Base-by-base conservation (phyloP, 1,140 invertebrate species). In the Pogonomyrmex californicus region DNA sequence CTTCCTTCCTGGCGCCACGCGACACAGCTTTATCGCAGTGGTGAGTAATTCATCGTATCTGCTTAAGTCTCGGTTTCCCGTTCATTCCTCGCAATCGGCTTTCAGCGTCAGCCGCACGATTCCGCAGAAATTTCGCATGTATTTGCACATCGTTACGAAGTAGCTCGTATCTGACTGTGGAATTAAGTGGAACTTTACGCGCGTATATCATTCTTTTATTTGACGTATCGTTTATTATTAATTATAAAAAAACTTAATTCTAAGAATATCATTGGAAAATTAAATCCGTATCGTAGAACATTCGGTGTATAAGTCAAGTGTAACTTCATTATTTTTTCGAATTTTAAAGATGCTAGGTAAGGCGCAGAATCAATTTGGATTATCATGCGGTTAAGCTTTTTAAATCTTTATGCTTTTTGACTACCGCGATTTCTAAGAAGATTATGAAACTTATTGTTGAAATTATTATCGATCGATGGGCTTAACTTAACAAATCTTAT, bases 1-100 rank as follows among this genome's bases (percentile, higher is more conserved):
- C 41, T 82, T 83, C 49, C 63, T 81, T 68, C 41, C 79, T 47
- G 68, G 41, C 66, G 54, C 66, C 30, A 71, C 10, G 77, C 23
- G 47, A 12, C 36, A 30, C 1, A 1, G 12, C 41, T 83, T 83
- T 49, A 83, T 82, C 68, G 2, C 5, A 2, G 14, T 44, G 54
- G 68, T 75, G 68, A 83, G 79, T 83, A 75, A 75, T 73, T 83
- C 30, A 12, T 75, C n/a, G 54, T 75, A 60, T 75, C 17, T 60
- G 41, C 54, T 75, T 73, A 70, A 65, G 7, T 49, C 38, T 73
- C 36, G 49, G 47, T 54, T 62, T 75, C 65, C 41, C 17, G 17
- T 54, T 70, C 33, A 54, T 81, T 81, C 56, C 68, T 83, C 68
- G 41, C 68, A 83, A 83, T 73, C 17, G 79, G n/a, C n/a, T 75